These are phyloP conservation scores for Junco hyemalis DNA, from an alignment of 2,113 vertebrate genomes.

Conservation along the genomic window DNA sequence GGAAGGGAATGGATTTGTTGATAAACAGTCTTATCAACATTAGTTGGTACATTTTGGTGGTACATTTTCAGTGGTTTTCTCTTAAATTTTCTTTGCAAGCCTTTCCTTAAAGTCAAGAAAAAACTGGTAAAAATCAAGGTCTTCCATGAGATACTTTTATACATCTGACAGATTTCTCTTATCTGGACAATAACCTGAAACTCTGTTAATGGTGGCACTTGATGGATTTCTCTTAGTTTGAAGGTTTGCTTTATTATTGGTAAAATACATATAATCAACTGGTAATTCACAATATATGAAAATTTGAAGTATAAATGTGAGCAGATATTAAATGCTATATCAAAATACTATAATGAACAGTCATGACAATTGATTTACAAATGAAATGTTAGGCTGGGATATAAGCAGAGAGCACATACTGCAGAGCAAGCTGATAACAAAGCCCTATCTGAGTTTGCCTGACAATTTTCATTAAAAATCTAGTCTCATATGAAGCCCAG, in stretches of 20 bases:
- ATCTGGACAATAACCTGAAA: not conserved
- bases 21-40: not conserved
- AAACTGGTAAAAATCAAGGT: not conserved
- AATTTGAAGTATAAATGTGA: not conserved
- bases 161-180: not conserved
- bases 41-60: not conserved
- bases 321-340: not conserved
- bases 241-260: not conserved
- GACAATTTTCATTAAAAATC: slow-evolving; percentile 5
- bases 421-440: not conserved
- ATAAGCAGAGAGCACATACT: not conserved
- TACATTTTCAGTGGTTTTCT: not conserved
- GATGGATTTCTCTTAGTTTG: not conserved
- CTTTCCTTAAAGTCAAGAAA: not conserved
- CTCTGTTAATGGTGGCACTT: not conserved
- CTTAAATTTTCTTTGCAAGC: not conserved
- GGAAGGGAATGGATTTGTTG: not conserved
- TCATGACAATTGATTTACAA: not conserved
- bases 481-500: not conserved
- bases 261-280: not conserved
- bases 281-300: not conserved
- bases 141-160: not conserved
- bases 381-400: not conserved
- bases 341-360: not conserved
- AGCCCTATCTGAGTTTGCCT: not conserved